Evolutionary conservation across 2,113 vertebrate species (phyloP).

Genomic region (Asarcornis scutulata): DNA sequence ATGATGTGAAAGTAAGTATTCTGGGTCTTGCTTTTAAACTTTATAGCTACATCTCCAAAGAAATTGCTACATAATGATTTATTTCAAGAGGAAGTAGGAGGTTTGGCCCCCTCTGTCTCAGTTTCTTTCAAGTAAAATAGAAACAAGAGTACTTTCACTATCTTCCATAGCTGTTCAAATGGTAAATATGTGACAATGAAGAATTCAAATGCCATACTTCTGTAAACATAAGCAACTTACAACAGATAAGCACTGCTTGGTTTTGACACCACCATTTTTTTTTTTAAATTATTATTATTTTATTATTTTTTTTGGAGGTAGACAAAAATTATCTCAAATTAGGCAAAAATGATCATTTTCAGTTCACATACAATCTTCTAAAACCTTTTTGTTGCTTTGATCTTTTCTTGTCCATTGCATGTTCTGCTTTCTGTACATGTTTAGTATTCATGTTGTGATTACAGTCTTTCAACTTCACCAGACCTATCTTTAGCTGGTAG

Average conservation of each 20-base stretch:
- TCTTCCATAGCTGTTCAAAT: neutral
- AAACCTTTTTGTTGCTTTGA: neutral
- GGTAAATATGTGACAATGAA: neutral
- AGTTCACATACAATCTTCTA: neutral
- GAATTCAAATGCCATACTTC: neutral
- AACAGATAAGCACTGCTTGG: neutral
- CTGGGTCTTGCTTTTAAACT: slow-evolving; percentile 24
- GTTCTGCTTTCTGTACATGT: neutral
- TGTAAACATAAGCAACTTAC: neutral
- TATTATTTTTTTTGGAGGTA: neutral
- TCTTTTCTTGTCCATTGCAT: fast-evolving
- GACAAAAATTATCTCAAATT: neutral
- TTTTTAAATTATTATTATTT: neutral
- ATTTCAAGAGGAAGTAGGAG: slow-evolving; percentile 15
- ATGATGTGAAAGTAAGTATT: slow-evolving; percentile 28
- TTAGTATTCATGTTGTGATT: neutral
- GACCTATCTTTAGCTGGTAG: neutral
- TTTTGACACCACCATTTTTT: neutral
- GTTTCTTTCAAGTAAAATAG: neutral
- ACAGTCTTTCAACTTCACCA: neutral
- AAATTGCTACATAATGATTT: slow-evolving; percentile 7
- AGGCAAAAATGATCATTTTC: neutral
- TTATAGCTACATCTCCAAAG: slow-evolving; percentile 12
- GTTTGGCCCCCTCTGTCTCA: neutral
- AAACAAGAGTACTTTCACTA: neutral